These are phyloP conservation scores for Harlomillsia oculata DNA, from an alignment of 1,140 invertebrate genomes.

Conservation along the genomic window DNA sequence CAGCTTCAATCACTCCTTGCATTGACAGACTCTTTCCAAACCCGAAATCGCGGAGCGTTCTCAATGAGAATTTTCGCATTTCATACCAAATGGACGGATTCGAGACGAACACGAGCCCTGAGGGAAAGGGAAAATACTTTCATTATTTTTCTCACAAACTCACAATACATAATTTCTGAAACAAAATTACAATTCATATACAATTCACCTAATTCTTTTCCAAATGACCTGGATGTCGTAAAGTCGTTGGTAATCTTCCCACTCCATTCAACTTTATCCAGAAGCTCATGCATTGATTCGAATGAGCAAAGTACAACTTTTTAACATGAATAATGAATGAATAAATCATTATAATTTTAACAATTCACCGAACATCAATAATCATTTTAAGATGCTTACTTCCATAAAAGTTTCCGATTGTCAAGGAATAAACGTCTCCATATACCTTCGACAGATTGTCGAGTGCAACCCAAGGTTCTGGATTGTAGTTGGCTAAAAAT, in stretches of 20 bases:
- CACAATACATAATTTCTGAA: too few relatives aligned
- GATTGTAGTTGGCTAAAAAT: not conserved
- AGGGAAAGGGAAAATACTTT: too few relatives aligned
- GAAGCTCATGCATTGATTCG: not conserved
- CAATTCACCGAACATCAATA: not conserved
- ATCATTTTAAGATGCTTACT: not conserved
- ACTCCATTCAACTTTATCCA: constrained; percentile 6
- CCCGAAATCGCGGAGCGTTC: constrained; percentile 22
- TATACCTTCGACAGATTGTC: not conserved
- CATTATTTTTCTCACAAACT: too few relatives aligned
- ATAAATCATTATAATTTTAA: not conserved
- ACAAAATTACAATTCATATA: not conserved
- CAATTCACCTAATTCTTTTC: constrained; percentile 7
- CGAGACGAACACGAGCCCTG: not conserved
- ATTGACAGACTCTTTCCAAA: constrained; percentile 23
- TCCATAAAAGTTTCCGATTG: constrained; percentile 3
- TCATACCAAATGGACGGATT: not conserved
- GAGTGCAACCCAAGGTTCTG: constrained; percentile 6
- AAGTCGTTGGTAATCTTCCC: constrained; percentile 6
- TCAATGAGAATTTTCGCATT: constrained; percentile 13
- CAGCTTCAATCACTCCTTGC: constrained; percentile 15
- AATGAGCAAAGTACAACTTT: not conserved
- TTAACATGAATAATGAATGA: not conserved
- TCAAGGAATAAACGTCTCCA: constrained; percentile 8
- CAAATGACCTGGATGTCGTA: constrained; percentile 1